Percentiles rank a stretch among this genome's conserved stretches.
Evolutionary conservation across 2,113 vertebrate genomes (phyloP).

Genomic region (Stomatorhinus ivindoensis): DNA sequence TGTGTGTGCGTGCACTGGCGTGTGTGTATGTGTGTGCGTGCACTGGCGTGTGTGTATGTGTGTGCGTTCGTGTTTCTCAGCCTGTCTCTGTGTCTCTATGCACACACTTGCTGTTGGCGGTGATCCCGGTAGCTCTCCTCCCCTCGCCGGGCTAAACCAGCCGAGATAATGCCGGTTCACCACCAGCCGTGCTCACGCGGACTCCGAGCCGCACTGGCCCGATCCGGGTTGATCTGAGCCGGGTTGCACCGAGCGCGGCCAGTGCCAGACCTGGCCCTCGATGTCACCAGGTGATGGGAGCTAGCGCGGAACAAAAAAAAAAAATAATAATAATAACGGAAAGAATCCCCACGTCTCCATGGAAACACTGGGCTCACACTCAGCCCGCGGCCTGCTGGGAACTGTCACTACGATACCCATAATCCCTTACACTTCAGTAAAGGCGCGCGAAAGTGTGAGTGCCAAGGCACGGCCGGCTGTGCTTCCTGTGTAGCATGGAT

Average conservation of each 20-base stretch:
- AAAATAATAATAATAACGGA: background rate
- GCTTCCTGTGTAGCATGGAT: background rate
- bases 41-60: background rate
- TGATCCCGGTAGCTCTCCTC: conserved; percentile 16
- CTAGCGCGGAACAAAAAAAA: background rate
- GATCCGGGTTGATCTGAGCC: background rate
- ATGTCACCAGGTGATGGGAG: background rate
- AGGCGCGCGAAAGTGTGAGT: background rate
- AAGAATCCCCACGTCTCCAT: background rate
- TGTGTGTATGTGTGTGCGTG: background rate
- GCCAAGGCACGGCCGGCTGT: background rate
- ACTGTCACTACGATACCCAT: conserved; percentile 14
- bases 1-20: background rate
- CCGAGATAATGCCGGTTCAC: conserved; percentile 61
- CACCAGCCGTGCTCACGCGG: conserved; percentile 43
- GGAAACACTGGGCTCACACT: conserved; percentile 1
- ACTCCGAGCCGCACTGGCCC: background rate
- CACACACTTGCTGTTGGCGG: conserved; percentile 29
- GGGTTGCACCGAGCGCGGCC: background rate
- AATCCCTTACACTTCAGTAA: conserved; percentile 11
- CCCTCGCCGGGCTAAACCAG: conserved; percentile 56
- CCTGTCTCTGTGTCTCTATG: background rate
- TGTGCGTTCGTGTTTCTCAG: background rate
- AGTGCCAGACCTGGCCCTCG: background rate
- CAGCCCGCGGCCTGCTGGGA: background rate